Conservation (phyloP, 2,113 vertebrate genomes). For the Melanerpes aurifrons region DNA sequence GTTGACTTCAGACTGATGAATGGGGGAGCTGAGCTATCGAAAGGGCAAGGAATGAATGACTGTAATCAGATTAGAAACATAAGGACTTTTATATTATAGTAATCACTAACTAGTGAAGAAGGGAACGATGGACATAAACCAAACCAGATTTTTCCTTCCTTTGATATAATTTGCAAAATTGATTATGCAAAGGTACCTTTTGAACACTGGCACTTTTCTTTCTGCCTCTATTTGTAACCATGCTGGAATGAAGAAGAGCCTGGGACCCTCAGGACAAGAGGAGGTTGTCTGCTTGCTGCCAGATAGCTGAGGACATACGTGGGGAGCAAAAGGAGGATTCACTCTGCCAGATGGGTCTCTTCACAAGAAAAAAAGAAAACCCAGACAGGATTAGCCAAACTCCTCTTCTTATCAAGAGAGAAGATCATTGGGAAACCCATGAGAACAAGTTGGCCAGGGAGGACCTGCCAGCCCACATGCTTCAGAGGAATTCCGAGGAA, state of each 20-base stretch:
- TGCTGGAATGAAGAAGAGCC: neutral
- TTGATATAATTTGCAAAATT: neutral
- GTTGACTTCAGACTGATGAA: neutral
- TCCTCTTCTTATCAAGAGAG: neutral
- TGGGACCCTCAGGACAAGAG: neutral
- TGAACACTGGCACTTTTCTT: neutral
- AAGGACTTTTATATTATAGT: neutral
- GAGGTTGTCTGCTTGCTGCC: neutral
- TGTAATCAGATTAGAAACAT: neutral
- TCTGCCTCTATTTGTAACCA: neutral
- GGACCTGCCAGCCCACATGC: neutral
- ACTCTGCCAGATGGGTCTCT: neutral
- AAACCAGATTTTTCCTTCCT: neutral
- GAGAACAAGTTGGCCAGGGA: neutral
- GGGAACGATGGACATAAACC: fast-evolving
- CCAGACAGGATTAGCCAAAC: neutral
- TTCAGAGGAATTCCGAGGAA: constrained; percentile 25
- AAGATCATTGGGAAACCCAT: neutral
- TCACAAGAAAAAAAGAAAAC: neutral
- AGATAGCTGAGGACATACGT: neutral
- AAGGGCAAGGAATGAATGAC: neutral
- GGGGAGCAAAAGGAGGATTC: neutral
- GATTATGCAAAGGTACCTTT: neutral
- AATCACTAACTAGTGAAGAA: neutral
- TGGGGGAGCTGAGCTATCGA: neutral